Base-by-base conservation (phyloP, 2,797 vertebrate species). In the Rhabdomys pumilio region DNA sequence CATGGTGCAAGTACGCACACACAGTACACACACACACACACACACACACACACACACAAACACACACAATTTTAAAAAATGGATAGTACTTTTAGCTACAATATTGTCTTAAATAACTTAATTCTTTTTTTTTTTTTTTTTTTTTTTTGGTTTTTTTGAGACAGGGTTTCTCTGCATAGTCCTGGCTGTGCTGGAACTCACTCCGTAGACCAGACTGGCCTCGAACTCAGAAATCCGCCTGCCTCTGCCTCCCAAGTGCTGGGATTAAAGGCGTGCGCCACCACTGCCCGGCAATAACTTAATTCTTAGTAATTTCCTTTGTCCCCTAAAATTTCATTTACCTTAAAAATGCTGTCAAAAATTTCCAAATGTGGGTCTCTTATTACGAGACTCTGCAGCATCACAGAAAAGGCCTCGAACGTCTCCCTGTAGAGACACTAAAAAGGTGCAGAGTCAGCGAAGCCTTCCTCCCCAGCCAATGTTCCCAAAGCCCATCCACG, bases 371-470 rank as follows among this genome's bases (percentile, higher is more conserved):
- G 79, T 69, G 95, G 97, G 57, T 98, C 98, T 87, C 97, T 96
- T 34, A 98, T 6, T 90, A 98, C 97, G 72, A 98, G 95, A 89
- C 97, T 98, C 84, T 98, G 98, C 17, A 98, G 98, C 97, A 98
- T 98, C 85, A 98, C 97, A 5, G 67, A 93, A 92, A 98, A 98
- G 0, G 96, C 95, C 93, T 98, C 97, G 47, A 98, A 97, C 0
- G 91, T 98, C 57, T 96, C 95, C 73, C 95, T 98, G 96, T 97
- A 97, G 94, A 98, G 97, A 91, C 13, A 95, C 98, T 98, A 90
- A 93, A 91, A 89, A 84, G n/a, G 76, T 47, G 65, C 38, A 96
- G 89, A 80, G 15, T 95, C n/a, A 87, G 80, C 5, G 4, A 75
- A 0, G 20, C 20, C 4, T 6, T 41, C 59, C 24, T 4, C 6